Conservation (phyloP, 1,140 invertebrate genomes). For the Pseudomyrmex cubaensis region DNA sequence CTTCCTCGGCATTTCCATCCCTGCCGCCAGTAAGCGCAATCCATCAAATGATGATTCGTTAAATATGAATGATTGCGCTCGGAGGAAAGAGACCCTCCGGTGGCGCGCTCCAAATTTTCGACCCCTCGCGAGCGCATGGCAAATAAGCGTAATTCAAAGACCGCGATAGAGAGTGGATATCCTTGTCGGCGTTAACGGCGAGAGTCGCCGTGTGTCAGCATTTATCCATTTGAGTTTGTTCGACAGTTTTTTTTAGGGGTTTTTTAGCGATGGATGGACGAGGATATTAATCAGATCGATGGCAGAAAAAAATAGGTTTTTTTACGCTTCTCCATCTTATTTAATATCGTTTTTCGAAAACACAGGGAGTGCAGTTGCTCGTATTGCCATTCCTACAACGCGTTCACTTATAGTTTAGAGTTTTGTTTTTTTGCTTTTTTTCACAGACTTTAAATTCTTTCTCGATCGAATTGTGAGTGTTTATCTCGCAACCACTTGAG, state of each 20-base stretch:
- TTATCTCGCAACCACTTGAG: slow-evolving; percentile 39
- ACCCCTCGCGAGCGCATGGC: slow-evolving; percentile 28
- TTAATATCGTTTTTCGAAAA: neutral
- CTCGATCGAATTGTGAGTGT: slow-evolving; percentile 27
- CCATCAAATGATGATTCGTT: slow-evolving; percentile 75
- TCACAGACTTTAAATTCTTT: neutral
- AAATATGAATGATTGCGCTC: slow-evolving; percentile 74
- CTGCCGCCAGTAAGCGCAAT: slow-evolving; percentile 60
- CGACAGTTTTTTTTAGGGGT: slow-evolving; percentile 7
- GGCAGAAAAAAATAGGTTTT: neutral
- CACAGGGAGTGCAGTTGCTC: neutral
- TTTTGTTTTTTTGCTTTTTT: neutral
- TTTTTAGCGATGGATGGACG: neutral
- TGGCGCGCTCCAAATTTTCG: slow-evolving; percentile 39
- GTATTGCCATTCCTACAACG: neutral
- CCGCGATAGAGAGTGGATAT: slow-evolving; percentile 46
- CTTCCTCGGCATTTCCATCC: slow-evolving; percentile 12
- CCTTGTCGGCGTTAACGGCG: slow-evolving; percentile 36
- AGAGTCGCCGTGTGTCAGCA: slow-evolving; percentile 1
- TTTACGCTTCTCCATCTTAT: neutral
- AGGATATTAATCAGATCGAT: slow-evolving; percentile 26
- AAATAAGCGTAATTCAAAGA: slow-evolving; percentile 64
- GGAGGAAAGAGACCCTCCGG: slow-evolving; percentile 36
- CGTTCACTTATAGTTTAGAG: neutral
- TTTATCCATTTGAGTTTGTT: slow-evolving; percentile 4